A percentile compares a stretch with the other conserved stretches of the same genome.
Conservation (phyloP, 1,140 invertebrate species). For the Pseudomyrmex cubaensis region DNA sequence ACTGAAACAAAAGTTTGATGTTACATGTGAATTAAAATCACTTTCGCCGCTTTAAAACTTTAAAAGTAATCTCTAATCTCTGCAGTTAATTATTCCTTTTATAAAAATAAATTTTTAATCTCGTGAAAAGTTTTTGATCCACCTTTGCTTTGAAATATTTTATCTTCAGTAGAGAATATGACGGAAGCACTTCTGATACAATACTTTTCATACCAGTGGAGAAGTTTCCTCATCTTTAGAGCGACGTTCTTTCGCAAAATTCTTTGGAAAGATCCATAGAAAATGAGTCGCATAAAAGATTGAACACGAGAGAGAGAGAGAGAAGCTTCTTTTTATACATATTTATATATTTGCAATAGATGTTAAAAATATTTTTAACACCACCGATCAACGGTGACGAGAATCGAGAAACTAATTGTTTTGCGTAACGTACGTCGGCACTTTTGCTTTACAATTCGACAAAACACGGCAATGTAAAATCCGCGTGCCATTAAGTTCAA, state of each 20-base stretch:
- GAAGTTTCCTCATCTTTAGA: constrained; percentile 21
- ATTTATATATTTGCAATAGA: too few species aligned
- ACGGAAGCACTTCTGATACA: neutral
- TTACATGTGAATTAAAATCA: too few species aligned
- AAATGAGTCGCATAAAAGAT: constrained; percentile 13
- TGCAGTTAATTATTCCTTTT: neutral
- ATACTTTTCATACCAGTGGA: constrained; percentile 11
- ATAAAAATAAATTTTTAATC: neutral
- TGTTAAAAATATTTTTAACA: constrained; percentile 26
- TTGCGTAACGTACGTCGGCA: neutral
- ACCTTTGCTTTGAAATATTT: neutral
- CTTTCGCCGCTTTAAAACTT: constrained; percentile 14
- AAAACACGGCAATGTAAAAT: constrained; percentile 16
- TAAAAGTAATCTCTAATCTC: neutral
- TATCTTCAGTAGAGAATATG: neutral
- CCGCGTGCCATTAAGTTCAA: constrained; percentile 18
- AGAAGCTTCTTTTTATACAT: neutral
- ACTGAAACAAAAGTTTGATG: neutral
- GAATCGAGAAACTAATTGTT: neutral
- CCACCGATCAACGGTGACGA: too few species aligned
- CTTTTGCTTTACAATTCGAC: neutral
- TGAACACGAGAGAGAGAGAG: neutral
- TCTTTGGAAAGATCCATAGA: constrained; percentile 7
- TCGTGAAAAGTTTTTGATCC: too few species aligned
- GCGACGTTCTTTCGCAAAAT: constrained; percentile 16